Evolutionary conservation across 2,888 invertebrate genomes (phyloP), one percentile per base, ranked within the genome.

Genomic region (Belgica antarctica): DNA sequence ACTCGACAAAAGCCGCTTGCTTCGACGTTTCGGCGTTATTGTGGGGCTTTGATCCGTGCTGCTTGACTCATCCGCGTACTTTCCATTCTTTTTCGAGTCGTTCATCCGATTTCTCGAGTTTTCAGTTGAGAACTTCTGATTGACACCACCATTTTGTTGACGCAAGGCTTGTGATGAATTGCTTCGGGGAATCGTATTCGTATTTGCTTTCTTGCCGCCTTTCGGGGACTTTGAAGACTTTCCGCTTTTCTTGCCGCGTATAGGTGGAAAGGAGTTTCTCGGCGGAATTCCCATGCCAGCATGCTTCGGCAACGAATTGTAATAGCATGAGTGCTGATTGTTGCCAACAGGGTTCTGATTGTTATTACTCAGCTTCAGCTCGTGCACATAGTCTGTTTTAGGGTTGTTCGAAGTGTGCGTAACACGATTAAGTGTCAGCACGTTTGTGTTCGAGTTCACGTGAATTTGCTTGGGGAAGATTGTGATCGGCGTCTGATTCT

Each of bases 181-280:
- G 73, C 86, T 86, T 74, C 86, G 81, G 75, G 85, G 85, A 78
- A 86, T 77, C 78, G 78, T 84, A 79, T 79, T 83, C 79, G 81
- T 79, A 81, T 79, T 81, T 80, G 77, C 80, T 80, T 82, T 81
- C 79, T 52, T 52, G 77, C 15, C 34, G 10, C 71, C 28, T 59
- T 47, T 34, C 68, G 28, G n/a, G 52, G 65, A 62, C 70, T 70
- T 59, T 71, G 72, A 24, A 59, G 31, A 52, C 24, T 62, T 52
- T 47, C 46, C 47, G 17, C 36, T 46, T 75, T 77, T 80, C 82
- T 83, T 84, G 76, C 82, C 82, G 78, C 82, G 81, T 74, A 84
- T 82, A 57, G 85, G 84, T 74, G 85, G 85, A 78, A 85, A 85
- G 74, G 85, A 85, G 80, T 85, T 85, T 76, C 85, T 82, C 62